Evolutionary conservation across 2,888 invertebrate genomes (phyloP), one percentile per base, ranked within the genome.

Genomic region (Drosophila acutilabella): DNA sequence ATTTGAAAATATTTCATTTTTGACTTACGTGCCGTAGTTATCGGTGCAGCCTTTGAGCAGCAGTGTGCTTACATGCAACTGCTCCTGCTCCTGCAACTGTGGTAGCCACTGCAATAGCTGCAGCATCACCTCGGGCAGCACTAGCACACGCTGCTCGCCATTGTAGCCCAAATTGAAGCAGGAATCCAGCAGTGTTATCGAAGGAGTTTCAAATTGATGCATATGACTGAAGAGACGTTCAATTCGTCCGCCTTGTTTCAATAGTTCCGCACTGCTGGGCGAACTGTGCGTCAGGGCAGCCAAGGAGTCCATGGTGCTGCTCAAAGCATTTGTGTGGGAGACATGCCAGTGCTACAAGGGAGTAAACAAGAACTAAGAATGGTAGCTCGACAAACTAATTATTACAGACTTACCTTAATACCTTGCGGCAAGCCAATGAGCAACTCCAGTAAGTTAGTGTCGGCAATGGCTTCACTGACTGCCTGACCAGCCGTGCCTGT

Each of bases 61-160:
- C 23, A 90, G 70, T 7, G 81, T 84, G 71, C 93, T 91, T 33
- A 93, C 81, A 87, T 91, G 93, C 26, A 90, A 80, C 77, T 93
- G 93, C 52, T 93, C 92, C 4, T 82, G 85, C 38, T 91, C 90
- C 58, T 90, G 90, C 30, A 93, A 92, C 51, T 92, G 92, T 0
- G 93, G 93, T 73, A 94, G 80, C 94, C 94, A 94, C 70, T 93
- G 90, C 47, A 94, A 90, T 62, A 94, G 80, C 79, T 93, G 92
- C 30, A 93, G 81, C 42, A 93, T 91, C n/a, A 93, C 93, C 76
- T 93, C 93, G 0, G 93, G 92, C 80, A 94, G 82, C 71, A 92
- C 86, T 33, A 92, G 68, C 30, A 84, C 23, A 8, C 82, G 80
- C 14, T 64, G 71, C 42, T 80, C 80, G 6, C 90, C 89, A 78